These are phyloP conservation scores for Ormyrus thymus DNA, from an alignment of 2,888 invertebrate species.

Conservation along the genomic window DNA sequence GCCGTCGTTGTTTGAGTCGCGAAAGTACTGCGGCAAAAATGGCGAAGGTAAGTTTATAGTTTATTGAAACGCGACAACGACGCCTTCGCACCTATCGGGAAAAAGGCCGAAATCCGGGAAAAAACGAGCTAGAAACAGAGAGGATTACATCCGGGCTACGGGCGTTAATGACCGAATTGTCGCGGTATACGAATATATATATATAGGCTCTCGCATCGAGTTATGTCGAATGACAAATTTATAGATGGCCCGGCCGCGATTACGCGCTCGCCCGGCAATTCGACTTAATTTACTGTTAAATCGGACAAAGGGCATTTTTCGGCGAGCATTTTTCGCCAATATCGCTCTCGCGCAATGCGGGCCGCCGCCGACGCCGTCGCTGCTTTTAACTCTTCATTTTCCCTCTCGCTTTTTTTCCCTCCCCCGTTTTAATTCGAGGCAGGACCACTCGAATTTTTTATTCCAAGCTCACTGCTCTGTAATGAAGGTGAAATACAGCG, in stretches of 20 bases:
- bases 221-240: constrained; percentile 46
- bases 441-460: constrained; percentile 18
- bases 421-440: constrained; percentile 36
- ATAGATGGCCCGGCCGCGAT: constrained; percentile 58
- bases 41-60: not conserved
- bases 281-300: constrained; percentile 55
- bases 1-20: too few species aligned
- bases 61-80: not conserved
- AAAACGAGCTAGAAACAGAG: not conserved
- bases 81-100: not conserved
- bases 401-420: not conserved
- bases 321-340: constrained; percentile 11
- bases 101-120: constrained; percentile 1
- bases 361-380: not conserved
- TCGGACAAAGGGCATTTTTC: constrained; percentile 47
- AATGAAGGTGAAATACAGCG: constrained; percentile 44
- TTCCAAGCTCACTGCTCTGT: constrained; percentile 28
- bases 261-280: constrained; percentile 59
- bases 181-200: not conserved
- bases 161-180: constrained; percentile 43
- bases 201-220: not conserved
- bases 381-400: constrained; percentile 46
- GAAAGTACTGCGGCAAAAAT: not conserved
- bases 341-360: not conserved
- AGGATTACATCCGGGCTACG: not conserved